Evolutionary conservation across 1,140 invertebrate species (phyloP), one percentile per base, ranked within the genome.

Genomic region (Pristionchus pacificus): DNA sequence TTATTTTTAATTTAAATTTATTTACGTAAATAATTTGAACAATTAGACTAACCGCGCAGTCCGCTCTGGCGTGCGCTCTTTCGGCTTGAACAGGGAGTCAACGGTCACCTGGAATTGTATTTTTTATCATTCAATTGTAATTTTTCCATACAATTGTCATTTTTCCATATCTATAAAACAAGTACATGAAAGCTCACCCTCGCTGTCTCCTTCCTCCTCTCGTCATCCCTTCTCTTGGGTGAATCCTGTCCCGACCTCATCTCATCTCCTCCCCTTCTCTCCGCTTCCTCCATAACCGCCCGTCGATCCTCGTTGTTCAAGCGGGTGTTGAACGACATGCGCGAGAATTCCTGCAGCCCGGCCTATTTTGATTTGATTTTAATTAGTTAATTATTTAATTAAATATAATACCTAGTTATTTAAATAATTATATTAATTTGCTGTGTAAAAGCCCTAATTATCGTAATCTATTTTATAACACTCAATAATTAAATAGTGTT

Each of bases 321-420:
- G 58, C 61, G 74, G 55, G 74, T 67, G 63, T 79, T 79, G 68
- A 79, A 79, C 2, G 77, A 79, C 77, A 79, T 79, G 49, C 77
- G 68, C 28, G 58, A 69, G 64, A 79, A 79, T 61, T 76, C 77
- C 28, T 63, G n/a, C n/a, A n/a, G n/a, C n/a, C n/a, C n/a, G n/a
- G n/a, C n/a, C n/a, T n/a, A n/a, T n/a, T n/a, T n/a, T n/a, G n/a
- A n/a, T n/a, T n/a, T n/a, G n/a, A n/a, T n/a, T n/a, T n/a, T n/a
- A n/a, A n/a, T n/a, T n/a, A n/a, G n/a, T n/a, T n/a, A n/a, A n/a
- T n/a, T n/a, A n/a, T n/a, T n/a, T n/a, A n/a, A n/a, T n/a, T n/a
- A n/a, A n/a, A n/a, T n/a, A n/a, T n/a, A n/a, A n/a, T n/a, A n/a
- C n/a, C n/a, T n/a, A n/a, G n/a, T n/a, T n/a, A n/a, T n/a, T n/a